A percentile compares a stretch with the other conserved stretches of the same genome.
Conservation (phyloP, 64 coral and sea anemone species). For the Stichodactyla mertensii region DNA sequence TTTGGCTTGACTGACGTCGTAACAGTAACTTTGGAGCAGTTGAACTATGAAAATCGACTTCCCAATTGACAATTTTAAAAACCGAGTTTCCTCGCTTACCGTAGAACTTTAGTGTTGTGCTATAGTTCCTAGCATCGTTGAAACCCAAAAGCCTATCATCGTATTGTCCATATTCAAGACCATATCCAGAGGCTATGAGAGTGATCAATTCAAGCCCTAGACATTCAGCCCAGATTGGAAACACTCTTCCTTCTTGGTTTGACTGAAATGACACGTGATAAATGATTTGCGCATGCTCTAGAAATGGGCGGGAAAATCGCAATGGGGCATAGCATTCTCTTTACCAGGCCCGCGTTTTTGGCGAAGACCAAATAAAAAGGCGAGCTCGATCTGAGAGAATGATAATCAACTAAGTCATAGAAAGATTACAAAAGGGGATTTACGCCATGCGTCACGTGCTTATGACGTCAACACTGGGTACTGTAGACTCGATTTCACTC, state of each 20-base stretch:
- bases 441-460: too few species aligned
- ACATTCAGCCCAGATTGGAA: slow-evolving; percentile 81
- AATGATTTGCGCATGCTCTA: background rate
- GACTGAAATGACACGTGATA: background rate
- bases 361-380: too few species aligned
- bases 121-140: background rate
- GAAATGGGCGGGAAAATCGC: background rate
- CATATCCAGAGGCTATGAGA: slow-evolving; percentile 21
- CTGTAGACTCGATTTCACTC: too few species aligned
- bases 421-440: too few species aligned
- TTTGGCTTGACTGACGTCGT: too few species aligned
- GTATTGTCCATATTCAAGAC: background rate
- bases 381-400: too few species aligned
- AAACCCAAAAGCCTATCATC: background rate
- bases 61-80: background rate
- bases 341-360: too few species aligned
- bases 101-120: background rate
- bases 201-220: slow-evolving; percentile 54
- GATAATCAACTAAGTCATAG: too few species aligned
- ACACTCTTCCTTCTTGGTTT: slow-evolving; percentile 30
- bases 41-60: too few species aligned
- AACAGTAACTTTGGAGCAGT: too few species aligned
- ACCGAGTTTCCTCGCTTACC: background rate
- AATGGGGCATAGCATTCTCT: too few species aligned
- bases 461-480: too few species aligned